phyloP scores from a whole-genome alignment of 2,888 invertebrate genomes.

The Leptinotarsa peninsularis region DNA sequence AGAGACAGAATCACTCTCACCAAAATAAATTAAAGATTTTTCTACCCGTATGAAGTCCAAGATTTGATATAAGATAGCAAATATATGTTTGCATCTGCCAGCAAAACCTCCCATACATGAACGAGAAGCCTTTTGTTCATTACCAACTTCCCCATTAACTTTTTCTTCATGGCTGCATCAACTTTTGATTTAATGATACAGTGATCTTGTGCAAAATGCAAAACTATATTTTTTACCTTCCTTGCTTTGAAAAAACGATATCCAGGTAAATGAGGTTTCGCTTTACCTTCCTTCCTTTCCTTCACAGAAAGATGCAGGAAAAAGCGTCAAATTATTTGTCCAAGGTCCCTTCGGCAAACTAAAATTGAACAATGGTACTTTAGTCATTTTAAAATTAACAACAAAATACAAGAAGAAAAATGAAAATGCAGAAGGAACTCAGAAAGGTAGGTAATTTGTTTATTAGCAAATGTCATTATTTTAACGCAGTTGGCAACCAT shows the following conservation, averaged over 20 bases:
- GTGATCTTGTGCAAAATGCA: not conserved
- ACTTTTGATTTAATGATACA: not conserved
- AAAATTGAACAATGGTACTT: too few relatives aligned
- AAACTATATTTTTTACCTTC: too few relatives aligned
- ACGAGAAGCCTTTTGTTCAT: not conserved
- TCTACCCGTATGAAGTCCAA: not conserved
- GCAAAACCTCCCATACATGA: not conserved
- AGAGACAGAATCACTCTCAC: conserved; percentile 3
- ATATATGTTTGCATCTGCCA: conserved; percentile 3
- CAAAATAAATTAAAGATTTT: not conserved
- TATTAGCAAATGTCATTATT: too few relatives aligned
- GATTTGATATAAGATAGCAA: not conserved
- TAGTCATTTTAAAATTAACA: too few relatives aligned
- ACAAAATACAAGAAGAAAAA: too few relatives aligned
- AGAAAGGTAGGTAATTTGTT: too few relatives aligned
- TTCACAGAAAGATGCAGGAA: not conserved
- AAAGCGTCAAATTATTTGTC: conserved; percentile 1
- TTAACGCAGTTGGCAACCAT: too few relatives aligned
- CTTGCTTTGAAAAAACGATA: not conserved
- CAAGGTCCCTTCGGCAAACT: not conserved
- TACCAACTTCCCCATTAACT: not conserved
- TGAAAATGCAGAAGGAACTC: too few relatives aligned
- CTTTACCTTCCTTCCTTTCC: not conserved
- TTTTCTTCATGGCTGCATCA: not conserved
- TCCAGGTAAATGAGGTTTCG: conserved; percentile 1